Conservation (phyloP, 2,797 vertebrate genomes). For the Sebastes cheni region DNA sequence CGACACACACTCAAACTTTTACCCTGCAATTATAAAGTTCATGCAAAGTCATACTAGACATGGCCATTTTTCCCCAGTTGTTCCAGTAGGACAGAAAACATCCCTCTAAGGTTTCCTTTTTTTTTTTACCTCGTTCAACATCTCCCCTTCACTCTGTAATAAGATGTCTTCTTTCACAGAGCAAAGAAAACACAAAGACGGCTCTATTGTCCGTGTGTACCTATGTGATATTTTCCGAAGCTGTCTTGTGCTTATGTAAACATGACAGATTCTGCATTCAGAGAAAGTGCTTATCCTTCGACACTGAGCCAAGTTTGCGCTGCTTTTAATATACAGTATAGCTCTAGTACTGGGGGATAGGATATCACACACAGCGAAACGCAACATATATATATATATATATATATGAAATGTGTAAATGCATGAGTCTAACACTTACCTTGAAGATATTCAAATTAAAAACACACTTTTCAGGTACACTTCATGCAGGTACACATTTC, state of each 20-base stretch:
- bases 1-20: conserved; percentile 40
- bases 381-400: conserved; percentile 22
- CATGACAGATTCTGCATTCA: conserved; percentile 54
- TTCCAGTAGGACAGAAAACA: not conserved
- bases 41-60: conserved; percentile 19
- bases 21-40: conserved; percentile 38
- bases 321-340: conserved; percentile 25
- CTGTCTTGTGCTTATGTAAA: conserved; percentile 39
- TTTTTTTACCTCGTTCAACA: not conserved
- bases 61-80: not conserved
- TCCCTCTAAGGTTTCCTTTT: not conserved
- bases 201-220: conserved; percentile 16
- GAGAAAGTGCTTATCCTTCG: conserved; percentile 20
- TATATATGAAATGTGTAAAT: conserved; percentile 35
- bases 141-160: conserved; percentile 20
- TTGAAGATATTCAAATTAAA: conserved; percentile 52
- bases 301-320: conserved; percentile 22
- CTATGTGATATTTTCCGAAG: conserved; percentile 31
- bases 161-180: conserved; percentile 17
- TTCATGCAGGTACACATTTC: not conserved
- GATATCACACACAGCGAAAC: conserved; percentile 9
- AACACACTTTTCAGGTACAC: conserved; percentile 21
- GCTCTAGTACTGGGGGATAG: not conserved
- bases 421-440: conserved; percentile 25
- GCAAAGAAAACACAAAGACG: conserved; percentile 38